These are phyloP conservation scores for Sebastes cheni DNA, from an alignment of 2,797 vertebrate genomes.

Conservation along the genomic window DNA sequence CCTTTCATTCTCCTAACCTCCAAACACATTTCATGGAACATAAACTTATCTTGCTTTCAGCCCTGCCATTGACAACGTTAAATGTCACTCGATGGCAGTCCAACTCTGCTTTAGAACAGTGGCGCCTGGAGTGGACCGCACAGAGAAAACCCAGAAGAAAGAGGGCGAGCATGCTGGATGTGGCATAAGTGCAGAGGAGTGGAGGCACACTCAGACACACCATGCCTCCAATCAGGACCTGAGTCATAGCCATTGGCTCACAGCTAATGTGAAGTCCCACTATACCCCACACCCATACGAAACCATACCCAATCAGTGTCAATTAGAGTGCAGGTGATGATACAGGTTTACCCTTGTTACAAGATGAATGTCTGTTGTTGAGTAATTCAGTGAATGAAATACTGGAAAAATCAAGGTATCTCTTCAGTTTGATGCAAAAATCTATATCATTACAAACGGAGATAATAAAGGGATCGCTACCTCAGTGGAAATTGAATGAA, in stretches of 20 bases:
- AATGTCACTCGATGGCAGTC: background rate
- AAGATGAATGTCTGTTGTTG: background rate
- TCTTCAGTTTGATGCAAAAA: background rate
- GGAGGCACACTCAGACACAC: background rate
- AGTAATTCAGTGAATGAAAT: background rate
- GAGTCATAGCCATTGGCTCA: background rate
- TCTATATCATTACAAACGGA: background rate
- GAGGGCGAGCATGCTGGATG: background rate
- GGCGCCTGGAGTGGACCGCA: background rate
- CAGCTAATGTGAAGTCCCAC: too few relatives aligned
- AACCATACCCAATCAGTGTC: background rate
- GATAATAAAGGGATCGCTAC: background rate
- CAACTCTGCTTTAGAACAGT: background rate
- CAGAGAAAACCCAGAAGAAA: background rate
- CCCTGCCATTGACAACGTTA: background rate
- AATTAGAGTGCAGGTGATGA: background rate
- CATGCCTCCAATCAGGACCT: background rate
- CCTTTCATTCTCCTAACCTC: background rate
- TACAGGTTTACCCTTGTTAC: background rate
- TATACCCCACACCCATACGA: background rate
- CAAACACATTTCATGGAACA: background rate
- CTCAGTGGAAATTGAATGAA: background rate
- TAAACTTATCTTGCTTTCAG: background rate
- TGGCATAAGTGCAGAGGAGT: background rate
- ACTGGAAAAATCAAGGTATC: background rate